phyloP scores from a whole-genome alignment of 2,113 vertebrate species.

The Cygnus buccinator region DNA sequence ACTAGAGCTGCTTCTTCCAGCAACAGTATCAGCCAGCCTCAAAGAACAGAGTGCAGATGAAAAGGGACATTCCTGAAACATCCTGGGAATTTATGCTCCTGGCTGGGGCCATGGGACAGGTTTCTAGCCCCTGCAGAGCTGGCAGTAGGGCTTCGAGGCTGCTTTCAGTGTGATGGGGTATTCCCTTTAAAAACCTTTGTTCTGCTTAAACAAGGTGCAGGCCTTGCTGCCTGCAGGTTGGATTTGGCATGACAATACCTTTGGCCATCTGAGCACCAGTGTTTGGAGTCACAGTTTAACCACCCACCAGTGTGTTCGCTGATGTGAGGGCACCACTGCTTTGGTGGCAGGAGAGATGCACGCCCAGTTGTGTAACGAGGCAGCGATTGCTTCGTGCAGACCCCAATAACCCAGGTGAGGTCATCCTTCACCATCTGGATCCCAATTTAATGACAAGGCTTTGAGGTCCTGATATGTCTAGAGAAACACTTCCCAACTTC shows the following conservation, averaged over 20 bases:
- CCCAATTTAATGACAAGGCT: background rate
- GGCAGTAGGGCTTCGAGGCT: background rate
- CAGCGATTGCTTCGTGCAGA: rapidly evolving
- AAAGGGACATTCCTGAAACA: background rate
- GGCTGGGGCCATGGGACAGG: background rate
- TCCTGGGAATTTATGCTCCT: background rate
- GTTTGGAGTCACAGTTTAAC: background rate
- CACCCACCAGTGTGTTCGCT: background rate
- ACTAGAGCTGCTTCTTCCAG: background rate
- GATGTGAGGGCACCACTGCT: background rate
- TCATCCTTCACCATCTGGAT: background rate
- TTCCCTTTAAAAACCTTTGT: background rate
- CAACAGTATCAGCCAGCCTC: background rate
- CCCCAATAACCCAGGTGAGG: background rate
- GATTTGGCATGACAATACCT: background rate
- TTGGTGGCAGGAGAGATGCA: background rate
- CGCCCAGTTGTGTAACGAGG: background rate
- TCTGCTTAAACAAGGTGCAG: background rate
- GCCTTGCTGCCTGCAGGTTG: background rate
- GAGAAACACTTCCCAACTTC: background rate
- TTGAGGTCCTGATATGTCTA: background rate
- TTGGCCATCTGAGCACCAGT: background rate
- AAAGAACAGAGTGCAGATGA: background rate
- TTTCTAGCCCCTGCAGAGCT: background rate
- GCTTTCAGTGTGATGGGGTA: background rate